Evolutionary conservation across 2,888 invertebrate species (phyloP), one percentile per base, ranked within the genome.

Genomic region (Cephus spinipes): DNA sequence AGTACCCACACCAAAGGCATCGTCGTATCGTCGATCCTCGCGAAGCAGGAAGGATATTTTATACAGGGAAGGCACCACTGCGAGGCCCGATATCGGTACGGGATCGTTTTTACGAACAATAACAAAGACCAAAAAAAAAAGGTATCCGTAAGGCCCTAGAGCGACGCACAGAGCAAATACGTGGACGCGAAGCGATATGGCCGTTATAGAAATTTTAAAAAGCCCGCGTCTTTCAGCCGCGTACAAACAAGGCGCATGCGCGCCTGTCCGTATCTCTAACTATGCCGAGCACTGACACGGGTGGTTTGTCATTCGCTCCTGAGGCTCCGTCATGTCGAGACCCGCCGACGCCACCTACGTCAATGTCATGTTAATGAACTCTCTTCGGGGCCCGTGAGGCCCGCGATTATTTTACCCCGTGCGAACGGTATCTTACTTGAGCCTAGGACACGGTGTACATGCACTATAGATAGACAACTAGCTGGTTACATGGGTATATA

Each of bases 1-100:
- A 73, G 75, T 78, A 75, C 82, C 78, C 84, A 81, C 82, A 85
- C 77, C 68, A 74, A 74, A 34, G 33, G 69, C 71, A 30, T 23
- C 12, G 34, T 74, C 30, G 33, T 71, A 33, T 71, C 71, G 11
- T 71, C 71, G 71, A 31, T 71, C 71, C 71, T 31, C 15, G 12
- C 55, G 15, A 55, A 55, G 55, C 55, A 55, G 55, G 55, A 55
- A 55, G 55, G 55, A 55, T 55, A 55, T 23, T 23, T 55, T 55
- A 23, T 55, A 23, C 55, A 55, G 23, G 23, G 23, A 55, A 55
- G n/a, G 23, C 9, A 55, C 9, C 23, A 23, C 23, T 12, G 3
- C 12, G 35, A 2, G 23, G 9, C 55, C 55, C 23, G 15, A 35
- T 40, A 55, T 55, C 23, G 55, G 2, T 23, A 23, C 40, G 23